A percentile compares a stretch with the other conserved stretches of the same genome.
Evolutionary conservation across 2,113 vertebrate species (phyloP).

Genomic region (Dascyllus trimaculatus): DNA sequence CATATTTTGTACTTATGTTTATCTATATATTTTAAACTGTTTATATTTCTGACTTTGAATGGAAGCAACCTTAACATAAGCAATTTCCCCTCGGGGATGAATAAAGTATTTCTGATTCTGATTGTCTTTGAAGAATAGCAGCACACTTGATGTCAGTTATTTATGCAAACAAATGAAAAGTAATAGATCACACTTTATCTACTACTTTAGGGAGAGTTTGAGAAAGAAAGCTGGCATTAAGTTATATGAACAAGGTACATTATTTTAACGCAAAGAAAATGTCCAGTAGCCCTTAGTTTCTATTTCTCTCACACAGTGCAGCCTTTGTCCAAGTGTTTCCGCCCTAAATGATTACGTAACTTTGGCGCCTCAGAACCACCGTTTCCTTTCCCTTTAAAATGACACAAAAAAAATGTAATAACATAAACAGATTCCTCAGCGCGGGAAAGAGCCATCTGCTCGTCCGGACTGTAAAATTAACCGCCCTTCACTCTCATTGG

Average conservation of each 20-base stretch:
- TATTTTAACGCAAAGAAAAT: neutral
- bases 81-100: too few relatives aligned
- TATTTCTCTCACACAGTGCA: conserved; percentile 41
- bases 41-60: too few relatives aligned
- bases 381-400: conserved; percentile 85
- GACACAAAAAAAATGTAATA: conserved; percentile 59
- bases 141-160: too few relatives aligned
- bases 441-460: conserved; percentile 81
- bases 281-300: conserved; percentile 1
- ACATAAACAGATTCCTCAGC: conserved; percentile 79
- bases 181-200: too few relatives aligned
- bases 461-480: conserved; percentile 37
- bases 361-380: conserved; percentile 70
- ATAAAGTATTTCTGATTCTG: too few relatives aligned
- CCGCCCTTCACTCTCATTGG: conserved; percentile 74
- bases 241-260: neutral
- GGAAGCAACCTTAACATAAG: too few relatives aligned
- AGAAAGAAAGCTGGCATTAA: neutral
- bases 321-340: conserved; percentile 70
- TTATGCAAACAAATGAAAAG: too few relatives aligned
- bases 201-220: too few relatives aligned
- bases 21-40: too few relatives aligned
- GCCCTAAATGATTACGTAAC: conserved; percentile 74
- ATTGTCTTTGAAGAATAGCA: too few relatives aligned
- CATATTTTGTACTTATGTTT: too few relatives aligned